Base-by-base conservation (phyloP, 2,113 vertebrate species). In the Corvus moneduloides region DNA sequence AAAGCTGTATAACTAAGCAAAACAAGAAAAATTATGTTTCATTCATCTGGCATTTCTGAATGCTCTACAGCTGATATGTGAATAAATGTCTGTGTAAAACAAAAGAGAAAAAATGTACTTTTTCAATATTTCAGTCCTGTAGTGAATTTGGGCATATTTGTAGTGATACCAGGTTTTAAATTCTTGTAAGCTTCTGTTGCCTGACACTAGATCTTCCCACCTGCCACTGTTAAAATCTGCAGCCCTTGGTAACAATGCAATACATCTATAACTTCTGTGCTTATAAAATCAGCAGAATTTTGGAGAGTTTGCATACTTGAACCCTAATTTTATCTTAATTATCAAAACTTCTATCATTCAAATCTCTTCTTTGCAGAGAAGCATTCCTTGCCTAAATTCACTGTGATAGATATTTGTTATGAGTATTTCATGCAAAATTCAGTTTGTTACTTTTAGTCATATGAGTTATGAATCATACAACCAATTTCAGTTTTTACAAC, bases 401-500 rank as follows among this genome's bases (percentile, higher is more conserved):
- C 22, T 92, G 68, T 61, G 6, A 52, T 72, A 76, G 39, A 8
- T 79, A 32, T 73, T 90, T 62, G 62, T 63, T 80, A 77, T 18
- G 7, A 44, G 39, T 46, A 46, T 56, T 71, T 93, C 17, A 52
- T 85, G 59, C 16, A 88, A 95, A 91, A 78, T 72, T 55, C 4
- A 66, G 16, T 56, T 55, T 1, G 10, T 84, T 88, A 39, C 63
- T 88, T 82, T 81, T 41, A 83, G 26, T 85, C 46, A 51, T 44
- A 59, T 16, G 49, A 33, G 18, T 46, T 84, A 48, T 61, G 35
- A 83, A 80, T 91, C 64, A 74, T 14, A 79, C 89, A 97, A 91
- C 5, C 20, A 54, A 90, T 95, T 91, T 93, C 23, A 86, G 82
- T 62, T 92, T 94, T 96, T 71, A 68, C 71, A 89, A 92, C 76